These are phyloP conservation scores for Spodoptera frugiperda DNA, from an alignment of 1,140 invertebrate genomes.

Conservation along the genomic window DNA sequence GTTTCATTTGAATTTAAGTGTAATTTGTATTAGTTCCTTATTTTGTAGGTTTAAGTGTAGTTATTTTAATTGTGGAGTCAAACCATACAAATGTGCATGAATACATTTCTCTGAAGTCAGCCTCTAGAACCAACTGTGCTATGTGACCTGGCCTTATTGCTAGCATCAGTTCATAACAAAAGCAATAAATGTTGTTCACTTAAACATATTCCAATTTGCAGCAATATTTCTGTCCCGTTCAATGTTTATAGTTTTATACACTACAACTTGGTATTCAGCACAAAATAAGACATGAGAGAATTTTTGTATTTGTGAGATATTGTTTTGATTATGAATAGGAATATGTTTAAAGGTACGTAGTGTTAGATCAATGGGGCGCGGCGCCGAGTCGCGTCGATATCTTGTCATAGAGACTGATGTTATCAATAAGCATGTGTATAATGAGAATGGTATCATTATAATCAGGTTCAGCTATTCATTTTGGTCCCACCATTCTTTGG, in stretches of 20 bases:
- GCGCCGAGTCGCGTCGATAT: constrained; percentile 63
- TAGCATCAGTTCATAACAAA: constrained; percentile 72
- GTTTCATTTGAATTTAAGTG: constrained; percentile 78
- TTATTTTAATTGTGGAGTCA: constrained; percentile 60
- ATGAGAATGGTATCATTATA: constrained; percentile 43
- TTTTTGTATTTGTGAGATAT: constrained; percentile 56
- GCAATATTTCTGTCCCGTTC: constrained; percentile 48
- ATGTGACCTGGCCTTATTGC: constrained; percentile 68
- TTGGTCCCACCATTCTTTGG: constrained; percentile 51
- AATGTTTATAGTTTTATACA: constrained; percentile 53
- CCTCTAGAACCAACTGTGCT: constrained; percentile 39
- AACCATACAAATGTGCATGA: constrained; percentile 47
- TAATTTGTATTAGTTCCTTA: constrained; percentile 84
- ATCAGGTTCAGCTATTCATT: constrained; percentile 48
- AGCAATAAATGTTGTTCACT: constrained; percentile 66
- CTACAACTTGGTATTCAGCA: constrained; percentile 54
- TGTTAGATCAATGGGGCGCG: constrained; percentile 60
- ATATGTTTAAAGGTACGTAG: constrained; percentile 64
- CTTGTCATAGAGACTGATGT: constrained; percentile 73
- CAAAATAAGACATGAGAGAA: constrained; percentile 61
- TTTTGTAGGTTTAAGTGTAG: constrained; percentile 74
- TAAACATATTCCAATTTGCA: constrained; percentile 54
- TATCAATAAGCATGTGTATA: constrained; percentile 68
- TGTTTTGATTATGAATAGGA: constrained; percentile 60
- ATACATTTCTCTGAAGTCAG: constrained; percentile 52